These are phyloP conservation scores for Uria aalge DNA, from an alignment of 2,113 vertebrate genomes.

Conservation along the genomic window DNA sequence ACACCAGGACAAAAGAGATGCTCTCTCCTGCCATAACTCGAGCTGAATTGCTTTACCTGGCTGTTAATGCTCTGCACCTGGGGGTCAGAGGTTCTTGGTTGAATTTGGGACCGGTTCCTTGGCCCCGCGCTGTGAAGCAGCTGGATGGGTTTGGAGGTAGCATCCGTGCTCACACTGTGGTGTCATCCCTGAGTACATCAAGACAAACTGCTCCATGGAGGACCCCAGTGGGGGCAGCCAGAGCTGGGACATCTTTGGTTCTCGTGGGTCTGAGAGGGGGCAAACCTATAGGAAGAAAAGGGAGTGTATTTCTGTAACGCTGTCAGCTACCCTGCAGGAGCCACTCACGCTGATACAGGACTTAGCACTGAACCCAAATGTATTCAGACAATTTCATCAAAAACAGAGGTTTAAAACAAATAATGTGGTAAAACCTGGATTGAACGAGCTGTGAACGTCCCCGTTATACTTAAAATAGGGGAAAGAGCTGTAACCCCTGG, in stretches of 20 bases:
- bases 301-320: not conserved
- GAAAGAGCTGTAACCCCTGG: not conserved
- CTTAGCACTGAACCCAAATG: not conserved
- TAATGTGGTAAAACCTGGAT: not conserved
- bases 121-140: not conserved
- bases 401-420: not conserved
- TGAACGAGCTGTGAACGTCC: not conserved
- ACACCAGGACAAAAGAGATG: not conserved
- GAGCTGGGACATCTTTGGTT: not conserved
- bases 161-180: accelerated
- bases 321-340: not conserved
- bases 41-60: not conserved
- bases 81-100: not conserved
- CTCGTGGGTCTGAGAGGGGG: not conserved
- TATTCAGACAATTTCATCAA: not conserved
- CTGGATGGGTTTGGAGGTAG: not conserved
- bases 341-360: accelerated
- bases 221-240: not conserved
- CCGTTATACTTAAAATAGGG: not conserved
- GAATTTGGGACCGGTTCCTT: not conserved
- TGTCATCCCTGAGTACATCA: not conserved
- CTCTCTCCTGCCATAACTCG: not conserved
- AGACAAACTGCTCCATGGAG: not conserved
- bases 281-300: not conserved
- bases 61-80: not conserved